Conservation (phyloP, 2,113 vertebrate species). For the Platycercus adscitus region DNA sequence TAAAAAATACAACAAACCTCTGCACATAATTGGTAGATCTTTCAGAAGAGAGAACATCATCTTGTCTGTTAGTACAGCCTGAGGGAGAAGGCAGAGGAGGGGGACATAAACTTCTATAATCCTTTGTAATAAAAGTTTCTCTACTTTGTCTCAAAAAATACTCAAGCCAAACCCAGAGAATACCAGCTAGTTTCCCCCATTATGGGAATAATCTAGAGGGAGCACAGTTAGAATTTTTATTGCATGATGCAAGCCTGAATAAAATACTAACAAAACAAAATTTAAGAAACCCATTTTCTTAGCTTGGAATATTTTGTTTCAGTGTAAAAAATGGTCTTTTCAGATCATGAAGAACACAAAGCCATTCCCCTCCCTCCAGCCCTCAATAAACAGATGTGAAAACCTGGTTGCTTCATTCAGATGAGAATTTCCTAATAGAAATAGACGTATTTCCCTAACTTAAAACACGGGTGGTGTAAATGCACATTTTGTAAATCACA, state of each 20-base stretch:
- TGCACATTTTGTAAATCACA: neutral
- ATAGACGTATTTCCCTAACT: neutral
- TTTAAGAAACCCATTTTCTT: neutral
- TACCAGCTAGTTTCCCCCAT: neutral
- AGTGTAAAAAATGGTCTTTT: neutral
- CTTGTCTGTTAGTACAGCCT: neutral
- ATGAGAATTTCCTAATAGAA: neutral
- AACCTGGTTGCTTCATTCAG: neutral
- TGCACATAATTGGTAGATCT: neutral
- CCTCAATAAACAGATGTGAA: neutral
- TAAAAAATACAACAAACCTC: neutral
- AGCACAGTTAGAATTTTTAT: neutral
- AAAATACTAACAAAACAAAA: slow-evolving; percentile 2
- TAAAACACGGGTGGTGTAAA: neutral
- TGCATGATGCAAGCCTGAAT: neutral
- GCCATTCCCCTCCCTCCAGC: neutral
- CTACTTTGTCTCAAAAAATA: neutral
- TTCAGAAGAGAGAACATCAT: neutral
- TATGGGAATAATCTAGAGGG: neutral
- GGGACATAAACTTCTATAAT: neutral
- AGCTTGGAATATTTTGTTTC: neutral
- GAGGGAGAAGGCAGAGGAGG: neutral
- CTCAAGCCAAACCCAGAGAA: neutral
- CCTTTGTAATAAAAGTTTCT: neutral
- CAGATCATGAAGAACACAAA: neutral